phyloP scores from a whole-genome alignment of 1,140 invertebrate species.

The Parasteatoda tepidariorum region DNA sequence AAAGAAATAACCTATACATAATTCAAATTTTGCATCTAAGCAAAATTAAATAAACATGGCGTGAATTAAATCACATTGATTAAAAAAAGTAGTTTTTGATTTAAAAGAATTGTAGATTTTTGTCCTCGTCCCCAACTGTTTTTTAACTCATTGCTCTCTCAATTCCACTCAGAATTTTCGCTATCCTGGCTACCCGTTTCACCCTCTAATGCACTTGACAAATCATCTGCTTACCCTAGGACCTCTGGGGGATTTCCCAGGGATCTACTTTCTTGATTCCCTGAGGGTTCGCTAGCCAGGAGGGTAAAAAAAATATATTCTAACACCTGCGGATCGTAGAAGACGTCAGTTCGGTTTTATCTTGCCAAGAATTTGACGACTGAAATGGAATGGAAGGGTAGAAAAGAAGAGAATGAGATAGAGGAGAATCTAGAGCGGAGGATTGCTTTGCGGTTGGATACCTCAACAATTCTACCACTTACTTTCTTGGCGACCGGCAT shows the following conservation, averaged over 20 bases:
- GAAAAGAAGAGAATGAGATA: conserved; percentile 1
- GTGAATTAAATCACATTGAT: too few species aligned
- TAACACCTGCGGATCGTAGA: conserved; percentile 52
- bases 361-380: conserved; percentile 52
- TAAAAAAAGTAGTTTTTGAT: too few species aligned
- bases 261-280: conserved; percentile 56
- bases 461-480: conserved; percentile 27
- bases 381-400: conserved; percentile 40
- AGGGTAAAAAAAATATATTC: conserved; percentile 19
- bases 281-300: not conserved
- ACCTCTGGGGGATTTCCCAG: conserved; percentile 50
- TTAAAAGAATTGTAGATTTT: too few species aligned
- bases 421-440: not conserved
- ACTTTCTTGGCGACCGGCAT: conserved; percentile 19
- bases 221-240: conserved; percentile 52
- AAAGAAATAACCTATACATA: too few species aligned
- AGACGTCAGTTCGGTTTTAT: conserved; percentile 49
- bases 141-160: conserved; percentile 1
- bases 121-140: too few species aligned
- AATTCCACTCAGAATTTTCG: conserved; percentile 12
- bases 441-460: conserved; percentile 42
- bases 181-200: not conserved
- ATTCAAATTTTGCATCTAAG: too few species aligned
- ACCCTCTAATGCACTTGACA: conserved; percentile 58
- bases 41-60: too few species aligned